A percentile compares a stretch with the other conserved stretches of the same genome.
Evolutionary conservation across 2,113 vertebrate species (phyloP).

Genomic region (Percina caprodes): DNA sequence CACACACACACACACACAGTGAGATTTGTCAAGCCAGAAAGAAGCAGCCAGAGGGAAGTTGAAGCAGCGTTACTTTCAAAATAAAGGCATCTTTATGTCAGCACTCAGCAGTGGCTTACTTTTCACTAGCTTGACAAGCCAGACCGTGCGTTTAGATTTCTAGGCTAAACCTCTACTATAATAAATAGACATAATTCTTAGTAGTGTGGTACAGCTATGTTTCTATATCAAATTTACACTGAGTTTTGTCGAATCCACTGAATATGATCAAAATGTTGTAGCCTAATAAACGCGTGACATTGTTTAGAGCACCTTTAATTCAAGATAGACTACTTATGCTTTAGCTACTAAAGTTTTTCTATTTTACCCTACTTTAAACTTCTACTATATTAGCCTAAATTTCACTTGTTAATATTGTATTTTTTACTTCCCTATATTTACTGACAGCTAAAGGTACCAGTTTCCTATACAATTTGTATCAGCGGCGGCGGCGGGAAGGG

Average conservation of each 20-base stretch:
- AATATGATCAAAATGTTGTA: neutral
- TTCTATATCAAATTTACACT: neutral
- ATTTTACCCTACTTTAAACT: neutral
- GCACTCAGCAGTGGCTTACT: neutral
- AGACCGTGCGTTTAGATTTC: too few relatives aligned
- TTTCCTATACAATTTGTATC: neutral
- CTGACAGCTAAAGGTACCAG: neutral
- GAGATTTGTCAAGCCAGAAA: constrained; percentile 11
- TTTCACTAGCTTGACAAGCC: neutral
- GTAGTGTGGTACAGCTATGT: neutral
- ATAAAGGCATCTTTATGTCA: constrained; percentile 32
- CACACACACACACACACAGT: neutral
- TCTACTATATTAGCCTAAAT: neutral
- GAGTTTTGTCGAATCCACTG: neutral
- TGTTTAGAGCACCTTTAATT: too few relatives aligned
- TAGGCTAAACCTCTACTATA: too few relatives aligned
- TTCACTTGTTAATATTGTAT: neutral
- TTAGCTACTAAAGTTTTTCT: neutral
- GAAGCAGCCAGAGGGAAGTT: constrained; percentile 13
- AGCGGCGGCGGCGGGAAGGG: neutral
- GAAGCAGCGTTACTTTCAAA: constrained; percentile 38
- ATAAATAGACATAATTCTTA: neutral
- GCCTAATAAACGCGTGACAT: too few relatives aligned
- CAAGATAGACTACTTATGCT: too few relatives aligned
- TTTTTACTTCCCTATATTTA: neutral